Evolutionary conservation across 2,113 vertebrate species (phyloP).

Genomic region (Mastomys natalensis): DNA sequence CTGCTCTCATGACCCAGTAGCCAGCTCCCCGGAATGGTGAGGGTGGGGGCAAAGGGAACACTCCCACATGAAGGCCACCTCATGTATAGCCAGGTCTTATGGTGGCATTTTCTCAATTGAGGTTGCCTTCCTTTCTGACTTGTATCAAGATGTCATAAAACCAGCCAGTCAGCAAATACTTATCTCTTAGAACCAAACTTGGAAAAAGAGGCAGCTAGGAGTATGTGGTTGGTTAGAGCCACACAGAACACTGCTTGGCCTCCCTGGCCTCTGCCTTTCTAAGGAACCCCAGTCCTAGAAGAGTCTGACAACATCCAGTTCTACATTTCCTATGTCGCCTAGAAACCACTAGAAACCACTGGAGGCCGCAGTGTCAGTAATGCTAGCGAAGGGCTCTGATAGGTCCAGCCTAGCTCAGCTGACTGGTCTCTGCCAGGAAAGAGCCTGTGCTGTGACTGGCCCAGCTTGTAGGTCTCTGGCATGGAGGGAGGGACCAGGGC

Average conservation of each 20-base stretch:
- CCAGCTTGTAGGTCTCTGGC: neutral
- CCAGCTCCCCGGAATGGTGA: neutral
- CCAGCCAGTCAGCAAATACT: neutral
- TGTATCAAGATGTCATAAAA: neutral
- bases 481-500: neutral
- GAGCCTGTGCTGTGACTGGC: neutral
- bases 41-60: neutral
- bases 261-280: neutral
- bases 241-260: neutral
- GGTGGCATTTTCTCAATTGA: neutral
- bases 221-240: neutral
- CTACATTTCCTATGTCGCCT: neutral
- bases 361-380: neutral
- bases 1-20: neutral
- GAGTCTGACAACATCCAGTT: neutral
- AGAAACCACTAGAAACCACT: neutral
- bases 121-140: neutral
- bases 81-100: neutral
- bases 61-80: neutral
- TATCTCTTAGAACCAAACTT: rapidly evolving
- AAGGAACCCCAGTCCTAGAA: neutral
- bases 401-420: neutral
- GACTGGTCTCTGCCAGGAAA: neutral
- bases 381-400: neutral
- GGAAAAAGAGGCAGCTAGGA: neutral